Evolutionary conservation across 2,888 invertebrate genomes (phyloP), one percentile per base, ranked within the genome.

Genomic region (Diarsia mendica): DNA sequence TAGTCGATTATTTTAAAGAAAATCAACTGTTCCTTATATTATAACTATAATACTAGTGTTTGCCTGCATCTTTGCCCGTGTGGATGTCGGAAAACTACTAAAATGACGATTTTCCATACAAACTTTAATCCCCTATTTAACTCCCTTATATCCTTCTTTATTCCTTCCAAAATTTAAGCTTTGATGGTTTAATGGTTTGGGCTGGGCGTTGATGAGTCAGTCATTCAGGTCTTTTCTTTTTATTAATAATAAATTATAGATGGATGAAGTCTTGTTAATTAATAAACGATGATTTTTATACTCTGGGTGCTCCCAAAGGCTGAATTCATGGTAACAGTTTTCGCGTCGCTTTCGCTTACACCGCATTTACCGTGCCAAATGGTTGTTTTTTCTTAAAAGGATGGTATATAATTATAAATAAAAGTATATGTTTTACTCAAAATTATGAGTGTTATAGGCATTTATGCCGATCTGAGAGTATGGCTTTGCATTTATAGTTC

Each of bases 361-460:
- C 39, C 44, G 44, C 46, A 46, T 65, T n/a, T 78, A n/a, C 33
- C 49, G 79, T 79, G 79, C 78, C 60, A 78, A 79, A 72, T 79
- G 55, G 49, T 79, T 77, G 64, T 69, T 78, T 20, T 63, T 44
- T 33, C 33, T 10, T 63, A 18, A 33, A 33, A 63, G 20, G 15
- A 63, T 73, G 18, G 20, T 73, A 46, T 60, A 23, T 46, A 5
- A 39, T 39, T 39, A 39, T 39, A 39, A 39, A 39, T 39, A 39
- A 18, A 53, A 53, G 53, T 23, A 2, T 0, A 72, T 72, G n/a
- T 48, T 48, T 33, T 44, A 72, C 28, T 9, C 53, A 28, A 72
- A 71, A 79, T 61, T 33, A 4, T 28, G 28, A 9, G 23, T 28
- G 39, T 28, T 58, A 6, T 6, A 48, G 48, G 55, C 13, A 49